Percentiles rank a stretch among this genome's conserved stretches.
phyloP scores from a whole-genome alignment of 92 coral and sea anemone species.

The Pocillopora meandrina region DNA sequence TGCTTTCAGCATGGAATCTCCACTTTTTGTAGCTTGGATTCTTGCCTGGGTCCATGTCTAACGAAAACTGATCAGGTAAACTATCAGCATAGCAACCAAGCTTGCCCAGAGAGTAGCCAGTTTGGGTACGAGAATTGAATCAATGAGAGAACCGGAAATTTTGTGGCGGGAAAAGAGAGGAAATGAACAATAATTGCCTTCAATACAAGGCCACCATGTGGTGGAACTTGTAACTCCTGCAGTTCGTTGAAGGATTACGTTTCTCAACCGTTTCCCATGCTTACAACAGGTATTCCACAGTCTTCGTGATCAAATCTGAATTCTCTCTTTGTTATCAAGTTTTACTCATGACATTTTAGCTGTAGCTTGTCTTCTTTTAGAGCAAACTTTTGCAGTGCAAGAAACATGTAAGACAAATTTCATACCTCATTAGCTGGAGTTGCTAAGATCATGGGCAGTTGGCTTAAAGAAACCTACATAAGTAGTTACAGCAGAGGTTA shows the following conservation, averaged over 20 bases:
- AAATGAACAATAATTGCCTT: background rate
- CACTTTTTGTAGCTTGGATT: constrained; percentile 17
- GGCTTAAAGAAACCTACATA: too few relatives aligned
- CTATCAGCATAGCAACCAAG: constrained; percentile 9
- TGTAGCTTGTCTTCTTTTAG: too few relatives aligned
- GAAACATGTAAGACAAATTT: too few relatives aligned
- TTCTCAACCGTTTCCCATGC: too few relatives aligned
- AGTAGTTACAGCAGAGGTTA: too few relatives aligned
- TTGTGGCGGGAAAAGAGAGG: constrained; percentile 14
- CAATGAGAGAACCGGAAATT: background rate
- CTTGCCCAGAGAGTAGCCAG: background rate
- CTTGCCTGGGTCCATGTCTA: background rate
- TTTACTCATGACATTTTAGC: too few relatives aligned
- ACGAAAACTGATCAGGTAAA: background rate
- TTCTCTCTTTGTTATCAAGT: too few relatives aligned
- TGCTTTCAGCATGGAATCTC: background rate
- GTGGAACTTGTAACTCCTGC: background rate
- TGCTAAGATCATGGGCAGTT: too few relatives aligned
- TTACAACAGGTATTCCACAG: too few relatives aligned
- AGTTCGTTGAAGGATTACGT: background rate
- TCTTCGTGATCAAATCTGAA: too few relatives aligned
- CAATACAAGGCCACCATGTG: constrained; percentile 12
- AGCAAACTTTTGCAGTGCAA: too few relatives aligned
- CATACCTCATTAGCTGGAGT: too few relatives aligned
- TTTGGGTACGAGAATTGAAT: constrained; percentile 2